A percentile compares a stretch with the other conserved stretches of the same genome.
phyloP scores from a whole-genome alignment of 1,140 invertebrate species.

The Pemphigus obesinymphae region DNA sequence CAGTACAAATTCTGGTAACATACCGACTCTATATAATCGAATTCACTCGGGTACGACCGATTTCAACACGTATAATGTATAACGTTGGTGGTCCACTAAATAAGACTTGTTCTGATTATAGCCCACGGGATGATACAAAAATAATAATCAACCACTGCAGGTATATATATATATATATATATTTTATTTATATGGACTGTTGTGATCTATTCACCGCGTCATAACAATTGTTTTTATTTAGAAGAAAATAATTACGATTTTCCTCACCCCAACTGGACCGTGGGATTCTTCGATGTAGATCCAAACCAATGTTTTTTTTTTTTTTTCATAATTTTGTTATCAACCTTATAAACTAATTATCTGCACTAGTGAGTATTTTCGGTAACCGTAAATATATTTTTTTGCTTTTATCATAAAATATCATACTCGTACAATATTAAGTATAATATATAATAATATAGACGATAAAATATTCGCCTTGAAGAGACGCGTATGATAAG shows the following conservation, averaged over 20 bases:
- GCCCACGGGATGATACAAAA: slow-evolving; percentile 6
- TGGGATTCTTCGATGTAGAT: not conserved
- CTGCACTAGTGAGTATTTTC: too few species aligned
- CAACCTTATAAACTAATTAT: too few species aligned
- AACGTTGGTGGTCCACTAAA: slow-evolving; percentile 23
- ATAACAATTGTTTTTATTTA: not conserved
- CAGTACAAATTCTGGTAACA: not conserved
- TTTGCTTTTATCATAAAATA: too few species aligned
- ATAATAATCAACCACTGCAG: not conserved
- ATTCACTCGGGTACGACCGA: not conserved
- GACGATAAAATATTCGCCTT: too few species aligned
- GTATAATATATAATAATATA: too few species aligned
- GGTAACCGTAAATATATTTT: too few species aligned
- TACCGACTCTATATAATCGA: not conserved
- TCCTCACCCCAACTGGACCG: not conserved
- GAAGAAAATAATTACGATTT: not conserved
- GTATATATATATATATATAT: too few species aligned
- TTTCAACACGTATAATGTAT: not conserved
- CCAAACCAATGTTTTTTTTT: not conserved
- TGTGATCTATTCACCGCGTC: not conserved
- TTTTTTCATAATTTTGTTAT: not conserved
- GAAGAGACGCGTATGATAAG: too few species aligned
- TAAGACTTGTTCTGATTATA: slow-evolving; percentile 15
- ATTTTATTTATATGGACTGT: not conserved
- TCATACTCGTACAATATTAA: too few species aligned